Conservation (phyloP, 2,888 invertebrate species). For the Metacarcinus magister region DNA sequence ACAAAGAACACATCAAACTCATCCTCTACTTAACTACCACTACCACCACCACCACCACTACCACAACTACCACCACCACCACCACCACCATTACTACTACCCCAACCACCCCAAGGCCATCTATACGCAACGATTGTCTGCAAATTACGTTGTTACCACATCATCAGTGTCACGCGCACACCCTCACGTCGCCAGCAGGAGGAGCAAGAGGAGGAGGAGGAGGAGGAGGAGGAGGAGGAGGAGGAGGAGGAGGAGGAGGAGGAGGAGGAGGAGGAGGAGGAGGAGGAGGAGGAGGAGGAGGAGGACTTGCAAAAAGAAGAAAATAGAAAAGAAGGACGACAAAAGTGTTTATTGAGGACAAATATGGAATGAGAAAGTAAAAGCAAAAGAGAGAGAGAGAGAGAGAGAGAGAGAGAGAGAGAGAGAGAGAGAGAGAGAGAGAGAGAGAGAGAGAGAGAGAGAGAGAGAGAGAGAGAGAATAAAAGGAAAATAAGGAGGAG, state of each 20-base stretch:
- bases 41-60: not conserved
- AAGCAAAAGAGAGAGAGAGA: not conserved
- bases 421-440: constrained; percentile 39
- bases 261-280: not conserved
- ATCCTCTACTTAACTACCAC: not conserved
- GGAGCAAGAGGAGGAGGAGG: not conserved
- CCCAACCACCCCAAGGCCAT: not conserved
- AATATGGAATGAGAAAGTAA: not conserved
- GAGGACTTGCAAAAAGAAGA: not conserved
- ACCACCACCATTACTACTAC: not conserved
- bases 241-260: not conserved
- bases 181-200: not conserved
- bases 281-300: not conserved
- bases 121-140: not conserved
- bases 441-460: too few relatives aligned
- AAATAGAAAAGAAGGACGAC: not conserved
- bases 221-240: not conserved
- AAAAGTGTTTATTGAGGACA: not conserved
- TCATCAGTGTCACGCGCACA: not conserved
- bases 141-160: not conserved
- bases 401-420: constrained; percentile 52
- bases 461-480: not conserved
- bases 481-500: not conserved
- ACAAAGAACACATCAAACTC: too few relatives aligned
- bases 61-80: not conserved